Evolutionary conservation across 2,113 vertebrate genomes (phyloP), one percentile per base, ranked within the genome.

Genomic region (Sigmodon hispidus): DNA sequence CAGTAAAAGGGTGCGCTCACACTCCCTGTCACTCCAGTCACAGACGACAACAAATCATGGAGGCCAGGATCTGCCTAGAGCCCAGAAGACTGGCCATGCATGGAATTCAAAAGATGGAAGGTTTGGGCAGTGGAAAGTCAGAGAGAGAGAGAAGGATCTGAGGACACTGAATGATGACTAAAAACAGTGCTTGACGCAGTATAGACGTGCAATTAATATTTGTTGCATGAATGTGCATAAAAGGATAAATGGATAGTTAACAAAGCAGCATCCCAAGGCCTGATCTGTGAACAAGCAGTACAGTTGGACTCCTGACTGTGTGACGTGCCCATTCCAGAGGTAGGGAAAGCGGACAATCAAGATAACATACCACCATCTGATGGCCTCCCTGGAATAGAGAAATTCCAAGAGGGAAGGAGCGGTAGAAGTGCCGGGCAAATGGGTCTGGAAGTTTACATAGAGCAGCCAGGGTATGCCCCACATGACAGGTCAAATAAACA

Each of bases 1-100:
- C 24, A 4, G 9, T 7, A 13, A 70, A 88, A 67, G 88, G 52
- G 7, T 13, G 9, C 7, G 0, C 17, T 4, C 0, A 3, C 15
- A 11, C 67, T 17, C 48, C 9, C 13, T 9, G 80, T 52, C 91
- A 21, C 29, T 31, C 87, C 70, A 50, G 91, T 34, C 48, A 0
- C 0, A 11, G 50, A 70, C 48, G 24, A 21, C 17, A 59, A 65
- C 45, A 43, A 75, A 31, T 21, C 1, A 0, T 6, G 34, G 12
- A 13, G 89, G 36, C 50, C 3, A 3, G 24, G 48, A 26, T 50
- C 89, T 36, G 8, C 19, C 19, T 13, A 36, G 85, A 12, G 3
- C 48, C 73, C 16, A 13, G 52, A 89, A 50, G 59, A 34, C 9
- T 43, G 52, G 65, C 89, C 24, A 21, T 7, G 8, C 45, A 4